phyloP scores from a whole-genome alignment of 2,888 invertebrate genomes.

The Dryadula phaetusa region DNA sequence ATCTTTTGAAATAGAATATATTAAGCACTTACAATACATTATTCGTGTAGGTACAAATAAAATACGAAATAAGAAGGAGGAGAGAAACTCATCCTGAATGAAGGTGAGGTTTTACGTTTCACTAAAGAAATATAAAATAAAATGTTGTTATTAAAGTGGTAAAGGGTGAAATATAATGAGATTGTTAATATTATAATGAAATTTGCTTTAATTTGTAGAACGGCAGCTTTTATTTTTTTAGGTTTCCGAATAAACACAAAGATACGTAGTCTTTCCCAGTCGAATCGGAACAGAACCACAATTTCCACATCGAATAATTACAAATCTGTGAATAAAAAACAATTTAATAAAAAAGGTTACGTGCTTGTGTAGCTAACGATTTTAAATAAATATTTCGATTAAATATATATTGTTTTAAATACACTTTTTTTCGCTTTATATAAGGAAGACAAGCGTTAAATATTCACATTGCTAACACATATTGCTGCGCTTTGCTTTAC shows the following conservation, averaged over 20 bases:
- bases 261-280: background rate
- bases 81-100: too few species aligned
- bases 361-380: background rate
- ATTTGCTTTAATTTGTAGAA: background rate
- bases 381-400: too few species aligned
- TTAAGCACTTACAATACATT: too few species aligned
- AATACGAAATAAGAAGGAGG: background rate
- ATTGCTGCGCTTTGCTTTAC: too few species aligned
- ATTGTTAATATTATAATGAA: background rate
- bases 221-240: background rate
- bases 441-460: too few species aligned
- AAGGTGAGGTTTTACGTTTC: background rate
- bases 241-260: background rate
- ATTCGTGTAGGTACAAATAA: too few species aligned
- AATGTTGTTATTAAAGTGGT: background rate
- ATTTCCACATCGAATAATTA: constrained; percentile 4
- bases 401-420: background rate
- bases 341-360: background rate
- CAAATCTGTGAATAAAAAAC: background rate
- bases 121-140: background rate
- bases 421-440: too few species aligned
- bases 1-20: too few species aligned
- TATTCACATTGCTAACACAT: too few species aligned
- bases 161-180: background rate
- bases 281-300: background rate